phyloP scores from a whole-genome alignment of 2,797 vertebrate genomes.

The Pampus argenteus region DNA sequence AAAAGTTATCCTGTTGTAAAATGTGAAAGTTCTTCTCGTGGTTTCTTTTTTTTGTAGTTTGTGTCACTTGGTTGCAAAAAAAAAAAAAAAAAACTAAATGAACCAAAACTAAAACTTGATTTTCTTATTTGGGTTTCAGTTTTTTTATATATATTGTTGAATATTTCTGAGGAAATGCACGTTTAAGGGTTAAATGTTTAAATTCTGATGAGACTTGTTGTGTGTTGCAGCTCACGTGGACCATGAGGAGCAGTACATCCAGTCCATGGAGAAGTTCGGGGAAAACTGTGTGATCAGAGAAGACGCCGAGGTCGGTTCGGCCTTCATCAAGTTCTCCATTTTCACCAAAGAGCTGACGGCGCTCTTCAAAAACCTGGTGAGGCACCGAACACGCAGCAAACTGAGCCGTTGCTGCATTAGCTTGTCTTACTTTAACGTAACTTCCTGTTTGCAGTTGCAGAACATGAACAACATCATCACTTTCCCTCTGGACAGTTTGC shows the following conservation, averaged over 20 bases:
- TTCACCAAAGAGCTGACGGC: slow-evolving; percentile 95
- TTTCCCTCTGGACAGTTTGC: slow-evolving; percentile 96
- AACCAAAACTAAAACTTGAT: too few relatives aligned
- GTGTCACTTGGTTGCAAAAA: too few relatives aligned
- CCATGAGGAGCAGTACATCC: slow-evolving; percentile 94
- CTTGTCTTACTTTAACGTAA: background rate
- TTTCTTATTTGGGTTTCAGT: too few relatives aligned
- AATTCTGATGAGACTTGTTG: too few relatives aligned
- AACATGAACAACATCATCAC: slow-evolving; percentile 99
- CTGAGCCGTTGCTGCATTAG: too few relatives aligned
- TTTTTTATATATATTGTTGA: too few relatives aligned
- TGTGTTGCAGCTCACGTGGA: slow-evolving; percentile 90
- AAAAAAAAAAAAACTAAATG: too few relatives aligned
- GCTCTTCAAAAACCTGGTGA: slow-evolving; percentile 98
- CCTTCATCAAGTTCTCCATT: slow-evolving; percentile 92
- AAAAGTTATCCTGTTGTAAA: too few relatives aligned
- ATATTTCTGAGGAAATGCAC: too few relatives aligned
- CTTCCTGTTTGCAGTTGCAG: slow-evolving; percentile 87
- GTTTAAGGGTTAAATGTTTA: too few relatives aligned
- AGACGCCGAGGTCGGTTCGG: slow-evolving; percentile 88
- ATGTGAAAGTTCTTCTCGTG: too few relatives aligned
- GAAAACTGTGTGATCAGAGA: slow-evolving; percentile 89
- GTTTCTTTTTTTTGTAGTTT: too few relatives aligned
- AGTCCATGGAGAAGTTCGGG: slow-evolving; percentile 93
- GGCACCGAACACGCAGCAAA: slow-evolving; percentile 17